phyloP scores from a whole-genome alignment of 2,113 vertebrate genomes.

The Cnemophilus loriae region DNA sequence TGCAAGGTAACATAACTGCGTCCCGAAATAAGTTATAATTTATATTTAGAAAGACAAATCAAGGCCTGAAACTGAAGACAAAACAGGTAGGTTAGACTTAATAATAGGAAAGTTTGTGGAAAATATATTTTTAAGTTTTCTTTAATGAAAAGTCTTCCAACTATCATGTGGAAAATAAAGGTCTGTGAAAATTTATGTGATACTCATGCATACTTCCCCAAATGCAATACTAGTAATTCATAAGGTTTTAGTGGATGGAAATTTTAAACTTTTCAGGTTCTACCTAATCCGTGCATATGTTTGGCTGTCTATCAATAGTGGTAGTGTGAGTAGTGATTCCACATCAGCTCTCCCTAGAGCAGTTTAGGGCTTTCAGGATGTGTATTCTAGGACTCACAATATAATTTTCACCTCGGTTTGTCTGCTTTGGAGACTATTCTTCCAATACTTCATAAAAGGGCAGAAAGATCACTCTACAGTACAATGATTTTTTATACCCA shows the following conservation, averaged over 20 bases:
- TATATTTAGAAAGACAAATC: neutral
- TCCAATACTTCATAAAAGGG: neutral
- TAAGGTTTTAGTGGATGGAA: neutral
- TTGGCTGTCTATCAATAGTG: neutral
- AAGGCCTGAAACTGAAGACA: neutral
- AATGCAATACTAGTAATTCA: neutral
- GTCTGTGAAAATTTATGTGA: neutral
- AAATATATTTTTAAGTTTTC: neutral
- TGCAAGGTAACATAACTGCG: neutral
- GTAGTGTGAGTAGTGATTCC: neutral
- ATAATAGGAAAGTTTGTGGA: neutral
- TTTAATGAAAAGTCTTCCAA: neutral
- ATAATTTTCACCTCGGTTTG: neutral
- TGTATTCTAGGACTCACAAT: neutral
- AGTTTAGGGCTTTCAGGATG: neutral
- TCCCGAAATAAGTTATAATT: neutral
- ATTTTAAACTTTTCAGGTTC: neutral
- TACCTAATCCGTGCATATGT: neutral
- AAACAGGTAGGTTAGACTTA: neutral
- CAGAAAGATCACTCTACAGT: neutral
- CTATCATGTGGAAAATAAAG: neutral
- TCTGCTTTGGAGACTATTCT: neutral
- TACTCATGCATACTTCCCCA: neutral
- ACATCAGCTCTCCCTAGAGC: neutral
- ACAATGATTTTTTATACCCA: neutral